Evolutionary conservation across 2,113 vertebrate species (phyloP).

Genomic region (Calyptommatus sinebrachiatus): DNA sequence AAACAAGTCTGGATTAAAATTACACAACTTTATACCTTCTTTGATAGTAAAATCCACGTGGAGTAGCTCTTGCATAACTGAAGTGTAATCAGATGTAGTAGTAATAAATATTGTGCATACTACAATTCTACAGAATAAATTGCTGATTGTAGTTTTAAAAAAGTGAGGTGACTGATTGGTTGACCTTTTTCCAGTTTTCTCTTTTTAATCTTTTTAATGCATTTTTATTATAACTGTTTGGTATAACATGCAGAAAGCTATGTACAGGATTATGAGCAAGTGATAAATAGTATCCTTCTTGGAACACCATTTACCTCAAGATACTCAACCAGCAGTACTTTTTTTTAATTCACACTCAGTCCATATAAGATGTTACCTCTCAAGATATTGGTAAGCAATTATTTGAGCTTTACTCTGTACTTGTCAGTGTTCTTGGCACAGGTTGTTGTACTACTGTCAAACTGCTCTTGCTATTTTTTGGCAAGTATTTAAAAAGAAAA

Average conservation of each 20-base stretch:
- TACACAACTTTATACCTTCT: neutral
- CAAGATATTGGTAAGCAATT: slow-evolving; percentile 74
- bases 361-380: slow-evolving; percentile 79
- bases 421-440: slow-evolving; percentile 81
- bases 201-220: slow-evolving; percentile 57
- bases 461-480: slow-evolving; percentile 78
- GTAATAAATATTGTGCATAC: accelerated
- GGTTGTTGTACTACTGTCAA: slow-evolving; percentile 83
- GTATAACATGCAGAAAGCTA: slow-evolving; percentile 71
- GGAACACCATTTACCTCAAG: slow-evolving; percentile 86
- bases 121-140: neutral
- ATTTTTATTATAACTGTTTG: slow-evolving; percentile 66
- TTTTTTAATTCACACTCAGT: slow-evolving; percentile 70
- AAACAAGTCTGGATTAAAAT: slow-evolving; percentile 7
- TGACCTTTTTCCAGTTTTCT: slow-evolving; percentile 59
- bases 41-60: slow-evolving; percentile 23
- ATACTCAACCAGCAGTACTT: slow-evolving; percentile 85
- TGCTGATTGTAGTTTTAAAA: slow-evolving; percentile 40
- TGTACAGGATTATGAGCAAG: slow-evolving; percentile 61
- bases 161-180: slow-evolving; percentile 25
- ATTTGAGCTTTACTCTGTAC: slow-evolving; percentile 76
- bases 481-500: slow-evolving; percentile 72
- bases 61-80: neutral
- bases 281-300: slow-evolving; percentile 71
- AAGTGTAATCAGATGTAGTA: neutral